Evolutionary conservation across 2,797 vertebrate species (phyloP).

Genomic region (Melanogrammus aeglefinus): DNA sequence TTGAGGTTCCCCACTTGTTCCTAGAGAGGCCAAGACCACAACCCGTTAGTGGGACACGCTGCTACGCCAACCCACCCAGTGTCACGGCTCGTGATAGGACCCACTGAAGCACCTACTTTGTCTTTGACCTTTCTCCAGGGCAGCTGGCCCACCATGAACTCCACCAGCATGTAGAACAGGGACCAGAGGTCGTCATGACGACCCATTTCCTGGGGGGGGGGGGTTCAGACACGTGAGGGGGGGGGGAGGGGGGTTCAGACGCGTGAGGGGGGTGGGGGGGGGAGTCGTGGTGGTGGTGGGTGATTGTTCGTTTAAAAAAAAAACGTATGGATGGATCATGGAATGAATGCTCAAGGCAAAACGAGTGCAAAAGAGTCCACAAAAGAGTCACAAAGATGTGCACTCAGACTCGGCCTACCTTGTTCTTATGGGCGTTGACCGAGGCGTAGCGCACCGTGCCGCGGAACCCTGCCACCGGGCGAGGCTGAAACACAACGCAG

Average conservation of each 20-base stretch:
- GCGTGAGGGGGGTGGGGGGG: too few species aligned
- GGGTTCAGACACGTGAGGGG: slow-evolving; percentile 7
- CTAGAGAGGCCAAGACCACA: slow-evolving; percentile 57
- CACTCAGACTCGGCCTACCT: slow-evolving; percentile 66
- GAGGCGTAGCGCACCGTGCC: slow-evolving; percentile 97
- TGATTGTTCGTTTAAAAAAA: background rate
- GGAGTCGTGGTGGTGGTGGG: background rate
- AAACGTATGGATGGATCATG: background rate
- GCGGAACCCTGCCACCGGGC: slow-evolving; percentile 93
- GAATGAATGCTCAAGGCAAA: background rate
- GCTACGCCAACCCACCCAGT: background rate
- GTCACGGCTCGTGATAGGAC: background rate
- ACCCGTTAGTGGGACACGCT: background rate
- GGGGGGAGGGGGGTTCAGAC: slow-evolving; percentile 36
- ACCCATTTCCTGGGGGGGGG: slow-evolving; percentile 88
- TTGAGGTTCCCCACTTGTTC: slow-evolving; percentile 98
- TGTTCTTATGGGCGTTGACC: slow-evolving; percentile 95
- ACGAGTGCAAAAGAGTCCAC: too few species aligned
- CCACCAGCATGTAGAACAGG: slow-evolving; percentile 98
- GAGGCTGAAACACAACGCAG: slow-evolving; percentile 77
- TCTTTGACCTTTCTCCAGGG: slow-evolving; percentile 99
- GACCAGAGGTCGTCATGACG: slow-evolving; percentile 98
- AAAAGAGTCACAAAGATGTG: too few species aligned
- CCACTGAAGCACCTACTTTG: slow-evolving; percentile 77
- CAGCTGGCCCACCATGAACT: slow-evolving; percentile 93